Percentiles rank a stretch among this genome's conserved stretches.
Conservation (phyloP, 2,888 invertebrate species). For the Oxystoma pomonae region DNA sequence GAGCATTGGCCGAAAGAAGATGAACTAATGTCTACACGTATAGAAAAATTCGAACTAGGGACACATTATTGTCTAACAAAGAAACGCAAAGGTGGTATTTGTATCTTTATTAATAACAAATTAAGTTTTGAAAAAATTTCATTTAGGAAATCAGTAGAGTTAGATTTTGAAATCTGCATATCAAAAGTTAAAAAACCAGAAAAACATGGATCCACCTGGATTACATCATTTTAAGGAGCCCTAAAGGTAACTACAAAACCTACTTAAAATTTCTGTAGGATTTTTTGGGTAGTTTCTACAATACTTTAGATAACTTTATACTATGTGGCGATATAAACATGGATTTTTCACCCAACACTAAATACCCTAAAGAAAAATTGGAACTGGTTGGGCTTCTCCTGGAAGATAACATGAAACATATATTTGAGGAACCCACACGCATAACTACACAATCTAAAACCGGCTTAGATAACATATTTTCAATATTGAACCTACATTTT, state of each 20-base stretch:
- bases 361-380: neutral
- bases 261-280: neutral
- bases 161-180: neutral
- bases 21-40: neutral
- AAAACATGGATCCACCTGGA: neutral
- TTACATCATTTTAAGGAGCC: neutral
- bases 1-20: neutral
- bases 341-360: neutral
- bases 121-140: neutral
- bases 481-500: neutral
- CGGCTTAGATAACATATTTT: neutral
- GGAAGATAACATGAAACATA: neutral
- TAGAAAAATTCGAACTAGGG: neutral
- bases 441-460: neutral
- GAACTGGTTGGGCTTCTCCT: neutral
- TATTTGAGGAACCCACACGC: neutral
- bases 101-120: neutral
- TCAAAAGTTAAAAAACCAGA: neutral
- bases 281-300: neutral
- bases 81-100: neutral
- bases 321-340: neutral
- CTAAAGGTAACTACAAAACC: neutral
- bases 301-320: neutral
- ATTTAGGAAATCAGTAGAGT: neutral
- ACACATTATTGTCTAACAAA: neutral